Evolutionary conservation across 2,113 vertebrate genomes (phyloP).

Genomic region (Synchiropus splendidus): DNA sequence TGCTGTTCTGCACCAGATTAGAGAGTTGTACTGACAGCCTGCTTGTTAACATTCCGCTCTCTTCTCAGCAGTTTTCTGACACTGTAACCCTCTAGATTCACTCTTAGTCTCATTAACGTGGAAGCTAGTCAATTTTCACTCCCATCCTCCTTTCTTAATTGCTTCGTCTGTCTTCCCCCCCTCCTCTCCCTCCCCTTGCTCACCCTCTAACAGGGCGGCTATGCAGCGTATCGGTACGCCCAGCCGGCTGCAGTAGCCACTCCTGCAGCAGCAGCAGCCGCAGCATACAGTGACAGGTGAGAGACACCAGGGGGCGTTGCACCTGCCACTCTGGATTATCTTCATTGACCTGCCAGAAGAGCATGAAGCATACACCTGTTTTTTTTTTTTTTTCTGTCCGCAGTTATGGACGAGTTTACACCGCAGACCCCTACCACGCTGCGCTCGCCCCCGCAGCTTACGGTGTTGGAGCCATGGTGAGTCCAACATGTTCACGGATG

Average conservation of each 20-base stretch:
- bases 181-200: neutral
- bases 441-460: constrained; percentile 93
- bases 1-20: constrained; percentile 66
- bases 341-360: neutral
- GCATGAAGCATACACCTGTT: constrained; percentile 1
- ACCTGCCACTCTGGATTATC: neutral
- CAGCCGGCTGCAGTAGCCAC: constrained; percentile 94
- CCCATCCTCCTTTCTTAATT: constrained; percentile 8
- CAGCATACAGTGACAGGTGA: constrained; percentile 94
- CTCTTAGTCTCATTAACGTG: constrained; percentile 18
- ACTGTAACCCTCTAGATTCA: constrained; percentile 51
- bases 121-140: constrained; percentile 5
- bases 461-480: constrained; percentile 97
- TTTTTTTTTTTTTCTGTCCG: constrained; percentile 2
- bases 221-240: constrained; percentile 96
- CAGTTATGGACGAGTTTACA: constrained; percentile 96
- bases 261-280: constrained; percentile 82
- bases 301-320: neutral
- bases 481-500: constrained; percentile 14
- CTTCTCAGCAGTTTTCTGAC: constrained; percentile 51
- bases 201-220: constrained; percentile 80
- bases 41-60: constrained; percentile 56
- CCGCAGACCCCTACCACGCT: constrained; percentile 96
- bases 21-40: constrained; percentile 62
- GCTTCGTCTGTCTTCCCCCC: constrained; percentile 1